A percentile compares a stretch with the other conserved stretches of the same genome.
Evolutionary conservation across 2,797 vertebrate genomes (phyloP).

Genomic region (Erpetoichthys calabaricus): DNA sequence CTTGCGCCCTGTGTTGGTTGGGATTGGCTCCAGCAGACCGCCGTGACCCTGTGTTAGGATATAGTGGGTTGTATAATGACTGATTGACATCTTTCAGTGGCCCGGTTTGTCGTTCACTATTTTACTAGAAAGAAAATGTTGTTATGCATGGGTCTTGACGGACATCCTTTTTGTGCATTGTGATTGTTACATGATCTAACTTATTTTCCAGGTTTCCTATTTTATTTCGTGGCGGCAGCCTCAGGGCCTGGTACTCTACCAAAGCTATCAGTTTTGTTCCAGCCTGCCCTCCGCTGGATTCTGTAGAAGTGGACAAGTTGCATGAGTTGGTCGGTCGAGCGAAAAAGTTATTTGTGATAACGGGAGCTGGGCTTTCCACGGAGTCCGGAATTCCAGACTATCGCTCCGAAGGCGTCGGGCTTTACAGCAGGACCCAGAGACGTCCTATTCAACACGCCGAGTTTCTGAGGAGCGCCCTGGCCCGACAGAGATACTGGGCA

Average conservation of each 20-base stretch:
- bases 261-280: constrained; percentile 56
- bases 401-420: constrained; percentile 78
- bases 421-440: constrained; percentile 75
- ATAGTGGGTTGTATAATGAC: no score
- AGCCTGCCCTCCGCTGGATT: constrained; percentile 49
- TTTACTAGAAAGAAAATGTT: no score
- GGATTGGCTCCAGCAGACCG: no score
- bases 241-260: neutral
- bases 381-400: constrained; percentile 96
- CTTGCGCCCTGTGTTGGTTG: no score
- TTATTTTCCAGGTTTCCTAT: no score
- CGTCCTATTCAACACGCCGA: constrained; percentile 73
- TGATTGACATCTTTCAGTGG: no score
- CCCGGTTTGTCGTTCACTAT: no score
- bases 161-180: no score
- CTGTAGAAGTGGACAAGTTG: constrained; percentile 50
- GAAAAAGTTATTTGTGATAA: constrained; percentile 68
- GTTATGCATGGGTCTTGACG: no score
- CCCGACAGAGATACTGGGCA: constrained; percentile 89
- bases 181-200: no score
- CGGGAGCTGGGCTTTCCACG: constrained; percentile 81
- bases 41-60: no score
- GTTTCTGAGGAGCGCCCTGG: constrained; percentile 60
- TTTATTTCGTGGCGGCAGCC: neutral
- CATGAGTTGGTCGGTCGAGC: constrained; percentile 62